Evolutionary conservation across 2,797 vertebrate genomes (phyloP).

Genomic region (Nannoperca australis): DNA sequence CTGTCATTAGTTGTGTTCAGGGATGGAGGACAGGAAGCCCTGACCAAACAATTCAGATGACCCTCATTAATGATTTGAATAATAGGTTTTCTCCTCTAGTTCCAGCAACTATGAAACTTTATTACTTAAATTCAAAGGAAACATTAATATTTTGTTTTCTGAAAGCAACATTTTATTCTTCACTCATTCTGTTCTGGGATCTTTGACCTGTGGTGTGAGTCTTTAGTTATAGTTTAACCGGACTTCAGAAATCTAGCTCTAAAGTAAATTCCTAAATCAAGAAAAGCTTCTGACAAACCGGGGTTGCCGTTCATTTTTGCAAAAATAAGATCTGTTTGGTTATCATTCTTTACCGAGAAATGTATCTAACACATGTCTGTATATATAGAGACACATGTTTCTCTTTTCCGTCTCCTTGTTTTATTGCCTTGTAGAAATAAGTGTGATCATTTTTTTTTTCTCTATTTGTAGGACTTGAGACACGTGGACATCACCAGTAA

Average conservation of each 20-base stretch:
- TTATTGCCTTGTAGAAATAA: neutral
- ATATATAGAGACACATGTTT: neutral
- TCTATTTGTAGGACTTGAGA: constrained; percentile 78
- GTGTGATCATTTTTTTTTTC: neutral
- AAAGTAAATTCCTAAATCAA: neutral
- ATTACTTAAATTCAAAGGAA: neutral
- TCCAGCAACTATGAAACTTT: too few species aligned
- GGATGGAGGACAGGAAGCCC: neutral
- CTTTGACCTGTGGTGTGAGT: neutral
- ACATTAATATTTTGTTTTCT: neutral
- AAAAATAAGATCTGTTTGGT: neutral
- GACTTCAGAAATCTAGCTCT: neutral
- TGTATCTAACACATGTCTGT: neutral
- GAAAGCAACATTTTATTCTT: neutral
- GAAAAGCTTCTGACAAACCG: neutral
- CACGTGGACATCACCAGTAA: constrained; percentile 83
- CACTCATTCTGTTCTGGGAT: neutral
- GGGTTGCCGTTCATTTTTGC: neutral
- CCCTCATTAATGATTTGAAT: neutral
- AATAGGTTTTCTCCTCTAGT: neutral
- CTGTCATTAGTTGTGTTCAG: neutral
- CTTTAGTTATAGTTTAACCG: neutral
- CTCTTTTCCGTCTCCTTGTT: neutral
- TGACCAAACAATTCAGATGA: neutral
- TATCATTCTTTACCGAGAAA: neutral